Percentiles rank a stretch among this genome's conserved stretches.
Conservation (phyloP, 2,797 vertebrate species). For the Lophius americanus region DNA sequence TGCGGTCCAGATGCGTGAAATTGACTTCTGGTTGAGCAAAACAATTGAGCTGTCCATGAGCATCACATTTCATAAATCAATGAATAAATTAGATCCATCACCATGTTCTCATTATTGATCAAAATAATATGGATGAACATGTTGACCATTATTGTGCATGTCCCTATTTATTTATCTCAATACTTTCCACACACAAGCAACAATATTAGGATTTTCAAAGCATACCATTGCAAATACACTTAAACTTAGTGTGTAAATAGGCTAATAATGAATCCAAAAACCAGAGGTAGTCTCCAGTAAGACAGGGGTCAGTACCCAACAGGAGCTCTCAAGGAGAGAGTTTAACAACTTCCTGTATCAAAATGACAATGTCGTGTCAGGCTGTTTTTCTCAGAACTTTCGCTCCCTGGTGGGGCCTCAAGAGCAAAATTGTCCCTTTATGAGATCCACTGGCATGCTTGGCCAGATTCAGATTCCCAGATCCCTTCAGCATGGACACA, state of each 20-base stretch:
- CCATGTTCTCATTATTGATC: too few species aligned
- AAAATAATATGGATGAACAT: too few species aligned
- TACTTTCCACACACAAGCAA: too few species aligned
- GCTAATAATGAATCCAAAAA: constrained; percentile 10
- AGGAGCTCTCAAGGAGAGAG: constrained; percentile 14
- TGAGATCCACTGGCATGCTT: constrained; percentile 27
- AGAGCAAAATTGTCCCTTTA: constrained; percentile 20
- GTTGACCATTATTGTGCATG: too few species aligned
- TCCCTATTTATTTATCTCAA: too few species aligned
- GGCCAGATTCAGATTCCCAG: constrained; percentile 5
- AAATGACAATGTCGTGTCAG: constrained; percentile 14
- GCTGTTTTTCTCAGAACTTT: not conserved
- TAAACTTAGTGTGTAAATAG: not conserved
- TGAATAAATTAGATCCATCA: too few species aligned
- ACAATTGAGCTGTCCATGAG: too few species aligned
- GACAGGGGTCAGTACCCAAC: not conserved
- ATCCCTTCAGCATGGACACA: constrained; percentile 15
- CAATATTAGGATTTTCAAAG: not conserved
- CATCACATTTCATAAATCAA: too few species aligned
- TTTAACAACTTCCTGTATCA: constrained; percentile 7
- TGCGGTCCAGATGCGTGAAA: too few species aligned
- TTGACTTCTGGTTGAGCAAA: too few species aligned
- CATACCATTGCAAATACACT: not conserved
- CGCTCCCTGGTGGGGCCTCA: constrained; percentile 2
- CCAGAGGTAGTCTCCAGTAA: not conserved